Percentiles rank a stretch among this genome's conserved stretches.
Evolutionary conservation across 2,797 vertebrate genomes (phyloP).

Genomic region (Allobates femoralis): DNA sequence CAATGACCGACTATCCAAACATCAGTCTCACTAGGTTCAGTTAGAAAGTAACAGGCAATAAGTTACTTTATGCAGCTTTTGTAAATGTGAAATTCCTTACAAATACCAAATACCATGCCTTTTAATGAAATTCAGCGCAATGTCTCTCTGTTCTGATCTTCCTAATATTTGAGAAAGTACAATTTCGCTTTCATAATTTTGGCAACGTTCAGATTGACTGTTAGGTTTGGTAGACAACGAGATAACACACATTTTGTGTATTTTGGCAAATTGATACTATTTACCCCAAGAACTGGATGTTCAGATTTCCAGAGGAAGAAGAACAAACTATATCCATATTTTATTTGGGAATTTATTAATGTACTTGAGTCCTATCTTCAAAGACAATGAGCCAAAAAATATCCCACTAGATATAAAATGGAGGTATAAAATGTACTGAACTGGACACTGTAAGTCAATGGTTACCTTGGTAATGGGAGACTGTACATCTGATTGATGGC

Average conservation of each 20-base stretch:
- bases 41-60: too few relatives aligned
- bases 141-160: neutral
- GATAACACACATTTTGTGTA: neutral
- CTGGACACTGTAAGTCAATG: neutral
- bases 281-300: neutral
- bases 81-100: too few relatives aligned
- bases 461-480: neutral
- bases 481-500: too few relatives aligned
- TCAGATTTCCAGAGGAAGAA: neutral
- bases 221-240: neutral
- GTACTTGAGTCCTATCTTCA: neutral
- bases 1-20: neutral
- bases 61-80: too few relatives aligned
- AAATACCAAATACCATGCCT: neutral
- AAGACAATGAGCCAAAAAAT: neutral
- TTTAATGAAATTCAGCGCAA: neutral
- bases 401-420: neutral
- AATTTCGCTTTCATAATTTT: neutral
- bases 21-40: too few relatives aligned
- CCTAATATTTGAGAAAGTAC: neutral
- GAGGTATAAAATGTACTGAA: neutral
- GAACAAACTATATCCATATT: neutral
- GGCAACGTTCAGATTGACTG: neutral
- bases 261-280: neutral
- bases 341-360: neutral